Percentiles rank a stretch among this genome's conserved stretches.
Evolutionary conservation across 1,140 invertebrate species (phyloP).

Genomic region (Melipona quadrifasciata): DNA sequence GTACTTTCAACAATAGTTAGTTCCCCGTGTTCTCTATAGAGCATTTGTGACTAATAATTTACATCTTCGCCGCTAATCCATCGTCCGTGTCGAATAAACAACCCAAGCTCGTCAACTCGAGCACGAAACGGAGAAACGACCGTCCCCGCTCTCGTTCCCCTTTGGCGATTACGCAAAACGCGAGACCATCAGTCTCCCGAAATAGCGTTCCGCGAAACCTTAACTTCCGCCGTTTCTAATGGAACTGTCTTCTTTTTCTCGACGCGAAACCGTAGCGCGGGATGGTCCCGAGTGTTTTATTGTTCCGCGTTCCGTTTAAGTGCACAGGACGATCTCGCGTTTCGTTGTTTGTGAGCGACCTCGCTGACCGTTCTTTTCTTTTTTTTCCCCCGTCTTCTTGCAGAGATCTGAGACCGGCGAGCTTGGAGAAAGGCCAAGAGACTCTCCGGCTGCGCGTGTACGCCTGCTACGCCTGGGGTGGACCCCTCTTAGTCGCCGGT

Average conservation of each 20-base stretch:
- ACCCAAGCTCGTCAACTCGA: neutral
- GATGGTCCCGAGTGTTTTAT: slow-evolving; percentile 46
- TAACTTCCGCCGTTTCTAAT: slow-evolving; percentile 34
- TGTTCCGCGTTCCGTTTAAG: slow-evolving; percentile 50
- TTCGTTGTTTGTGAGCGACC: slow-evolving; percentile 11
- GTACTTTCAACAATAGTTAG: too few species aligned
- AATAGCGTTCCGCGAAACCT: slow-evolving; percentile 8
- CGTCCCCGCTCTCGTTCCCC: neutral
- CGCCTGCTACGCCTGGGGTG: slow-evolving; percentile 91
- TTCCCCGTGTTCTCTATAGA: too few species aligned
- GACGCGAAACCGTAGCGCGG: slow-evolving; percentile 16
- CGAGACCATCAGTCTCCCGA: neutral
- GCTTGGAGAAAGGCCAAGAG: slow-evolving; percentile 91
- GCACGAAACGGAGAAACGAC: neutral
- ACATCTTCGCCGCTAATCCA: too few species aligned
- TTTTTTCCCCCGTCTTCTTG: slow-evolving; percentile 63
- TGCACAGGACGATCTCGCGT: slow-evolving; percentile 39
- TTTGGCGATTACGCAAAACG: slow-evolving; percentile 19
- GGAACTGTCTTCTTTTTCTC: neutral
- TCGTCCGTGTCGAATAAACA: neutral
- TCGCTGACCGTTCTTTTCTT: slow-evolving; percentile 11
- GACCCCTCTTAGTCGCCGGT: slow-evolving; percentile 87
- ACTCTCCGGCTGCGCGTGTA: slow-evolving; percentile 88
- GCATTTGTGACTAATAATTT: too few species aligned
- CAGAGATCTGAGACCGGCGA: slow-evolving; percentile 91